Evolutionary conservation across 2,113 vertebrate genomes (phyloP).

Genomic region (Microtus oregoni): DNA sequence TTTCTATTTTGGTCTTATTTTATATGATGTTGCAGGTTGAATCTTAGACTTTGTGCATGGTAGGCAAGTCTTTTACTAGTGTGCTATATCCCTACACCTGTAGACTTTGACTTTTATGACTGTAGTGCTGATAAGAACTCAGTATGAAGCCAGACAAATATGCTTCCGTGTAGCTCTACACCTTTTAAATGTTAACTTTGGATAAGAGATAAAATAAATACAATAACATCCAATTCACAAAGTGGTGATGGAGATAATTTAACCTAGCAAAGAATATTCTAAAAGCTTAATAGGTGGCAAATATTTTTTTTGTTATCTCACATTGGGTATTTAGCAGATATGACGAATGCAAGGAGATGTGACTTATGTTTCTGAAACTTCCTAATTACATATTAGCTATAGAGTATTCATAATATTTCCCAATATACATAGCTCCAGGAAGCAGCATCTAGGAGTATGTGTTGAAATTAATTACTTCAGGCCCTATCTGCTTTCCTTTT

Average conservation of each 20-base stretch:
- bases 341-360: background rate
- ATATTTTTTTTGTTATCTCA: constrained; percentile 37
- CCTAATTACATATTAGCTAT: constrained; percentile 42
- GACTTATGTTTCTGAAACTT: constrained; percentile 41
- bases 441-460: background rate
- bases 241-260: background rate
- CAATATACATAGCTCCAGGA: background rate
- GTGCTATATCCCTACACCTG: background rate
- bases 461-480: constrained; percentile 55
- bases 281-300: background rate
- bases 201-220: background rate
- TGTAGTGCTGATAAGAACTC: background rate
- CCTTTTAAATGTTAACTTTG: constrained; percentile 14
- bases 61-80: background rate
- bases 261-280: background rate
- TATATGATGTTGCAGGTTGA: background rate
- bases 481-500: constrained; percentile 39
- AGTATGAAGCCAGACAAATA: background rate
- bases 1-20: background rate
- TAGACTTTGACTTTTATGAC: background rate
- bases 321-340: constrained; percentile 35
- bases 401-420: constrained; percentile 61
- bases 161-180: background rate
- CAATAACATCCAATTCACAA: background rate
- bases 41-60: background rate